Conservation (phyloP, 2,888 invertebrate genomes). For the Lasioglossum marginatum region DNA sequence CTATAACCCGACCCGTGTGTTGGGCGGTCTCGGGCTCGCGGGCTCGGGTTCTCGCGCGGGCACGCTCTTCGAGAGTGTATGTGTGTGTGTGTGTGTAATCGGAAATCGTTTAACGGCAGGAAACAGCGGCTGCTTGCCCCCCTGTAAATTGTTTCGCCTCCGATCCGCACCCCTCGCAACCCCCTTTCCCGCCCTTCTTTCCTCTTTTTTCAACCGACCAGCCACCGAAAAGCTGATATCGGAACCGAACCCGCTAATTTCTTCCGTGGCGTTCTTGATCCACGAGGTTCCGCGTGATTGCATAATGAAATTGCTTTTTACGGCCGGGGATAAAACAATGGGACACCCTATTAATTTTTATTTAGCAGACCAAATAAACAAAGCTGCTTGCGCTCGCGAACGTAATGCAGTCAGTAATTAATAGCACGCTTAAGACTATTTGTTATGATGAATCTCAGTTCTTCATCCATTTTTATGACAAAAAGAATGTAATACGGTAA, state of each 20-base stretch:
- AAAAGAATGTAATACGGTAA: too few relatives aligned
- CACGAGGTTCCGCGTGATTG: not conserved
- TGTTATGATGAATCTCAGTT: too few relatives aligned
- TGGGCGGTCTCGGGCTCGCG: not conserved
- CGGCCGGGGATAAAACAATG: not conserved
- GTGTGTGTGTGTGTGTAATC: slow-evolving; percentile 50
- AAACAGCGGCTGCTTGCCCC: slow-evolving; percentile 51
- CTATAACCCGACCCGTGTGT: slow-evolving; percentile 43
- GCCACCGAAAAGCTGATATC: slow-evolving; percentile 38
- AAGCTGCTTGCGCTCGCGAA: not conserved
- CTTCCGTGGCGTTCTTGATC: slow-evolving; percentile 1
- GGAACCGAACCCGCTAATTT: slow-evolving; percentile 30
- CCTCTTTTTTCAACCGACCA: not conserved
- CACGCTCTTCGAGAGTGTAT: not conserved
- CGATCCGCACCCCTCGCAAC: slow-evolving; percentile 11
- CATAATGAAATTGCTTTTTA: not conserved
- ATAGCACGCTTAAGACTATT: too few relatives aligned
- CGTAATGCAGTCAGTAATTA: too few relatives aligned
- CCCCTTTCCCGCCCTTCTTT: not conserved
- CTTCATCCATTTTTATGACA: too few relatives aligned
- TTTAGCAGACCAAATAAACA: not conserved
- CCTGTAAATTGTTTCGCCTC: slow-evolving; percentile 54
- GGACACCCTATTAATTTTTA: not conserved
- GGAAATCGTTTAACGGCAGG: slow-evolving; percentile 65
- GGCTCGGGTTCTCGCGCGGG: not conserved